These are phyloP conservation scores for Trichechus manatus DNA, from an alignment of 2,113 vertebrate genomes.

Conservation along the genomic window DNA sequence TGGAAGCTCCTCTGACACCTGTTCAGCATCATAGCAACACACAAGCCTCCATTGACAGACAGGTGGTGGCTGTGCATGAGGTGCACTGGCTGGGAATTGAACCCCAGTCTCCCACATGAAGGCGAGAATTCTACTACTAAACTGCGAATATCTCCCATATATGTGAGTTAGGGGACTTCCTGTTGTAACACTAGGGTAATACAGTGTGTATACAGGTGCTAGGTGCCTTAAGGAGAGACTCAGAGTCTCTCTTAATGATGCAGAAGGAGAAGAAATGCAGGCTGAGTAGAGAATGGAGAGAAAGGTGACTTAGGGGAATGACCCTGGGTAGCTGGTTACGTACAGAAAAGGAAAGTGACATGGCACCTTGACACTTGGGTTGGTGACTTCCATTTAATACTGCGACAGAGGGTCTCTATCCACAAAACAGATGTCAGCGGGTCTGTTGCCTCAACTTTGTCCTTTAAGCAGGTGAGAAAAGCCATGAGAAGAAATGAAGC, in stretches of 20 bases:
- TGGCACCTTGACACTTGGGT: not conserved
- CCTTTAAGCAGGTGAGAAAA: not conserved
- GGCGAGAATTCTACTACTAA: not conserved
- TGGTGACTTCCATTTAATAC: not conserved
- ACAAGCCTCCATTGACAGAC: not conserved
- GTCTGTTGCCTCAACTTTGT: not conserved
- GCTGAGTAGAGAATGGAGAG: not conserved
- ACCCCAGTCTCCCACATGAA: not conserved
- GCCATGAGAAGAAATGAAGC: not conserved
- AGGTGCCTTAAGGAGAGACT: not conserved
- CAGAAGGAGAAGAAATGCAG: rapidly evolving
- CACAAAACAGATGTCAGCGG: not conserved
- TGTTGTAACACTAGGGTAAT: not conserved
- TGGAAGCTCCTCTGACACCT: not conserved
- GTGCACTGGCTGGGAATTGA: not conserved
- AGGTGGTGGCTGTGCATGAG: not conserved
- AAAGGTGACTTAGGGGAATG: not conserved
- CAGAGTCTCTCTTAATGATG: not conserved
- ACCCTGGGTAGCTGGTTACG: not conserved
- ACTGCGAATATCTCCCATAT: not conserved
- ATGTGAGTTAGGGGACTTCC: not conserved
- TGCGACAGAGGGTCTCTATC: not conserved
- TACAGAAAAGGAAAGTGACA: not conserved
- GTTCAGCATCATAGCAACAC: not conserved
- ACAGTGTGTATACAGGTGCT: not conserved